Evolutionary conservation across 2,797 vertebrate species (phyloP), one percentile per base, ranked within the genome.

Genomic region (Phoxinus dragarum): DNA sequence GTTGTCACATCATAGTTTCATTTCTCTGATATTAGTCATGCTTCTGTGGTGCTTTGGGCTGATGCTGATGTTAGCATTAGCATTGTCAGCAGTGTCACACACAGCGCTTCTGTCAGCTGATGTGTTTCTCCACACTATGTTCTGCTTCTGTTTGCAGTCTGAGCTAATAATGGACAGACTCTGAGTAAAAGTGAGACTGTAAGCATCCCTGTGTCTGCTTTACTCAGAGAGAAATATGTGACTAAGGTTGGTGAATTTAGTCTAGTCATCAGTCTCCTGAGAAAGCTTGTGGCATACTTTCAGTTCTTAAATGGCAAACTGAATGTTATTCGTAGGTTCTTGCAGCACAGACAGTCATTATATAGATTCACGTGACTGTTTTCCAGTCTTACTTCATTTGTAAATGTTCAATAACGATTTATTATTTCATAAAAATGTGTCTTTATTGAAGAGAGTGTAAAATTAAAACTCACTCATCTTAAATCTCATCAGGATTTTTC

Each of bases 41-140:
- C 4, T 61, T 64, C 34, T 82, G 40, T 74, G 54, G 56, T 84
- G 61, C 67, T 84, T 56, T 68, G 11, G n/a, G 74, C 74, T 78
- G 49, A 78, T 47, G 9, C 74, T 78, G 49, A 78, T 47, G 9
- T 68, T 40, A 84, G 34, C n/a, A 11, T 56, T 59, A 54, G 31
- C 21, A 16, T 69, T 27, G 61, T 84, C 49, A 78, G 83, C 75
- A 71, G 38, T 31, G 44, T 42, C 47, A 54, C 31, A 1, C 47
- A n/a, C n/a, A n/a, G n/a, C 1, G 27, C 10, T 71, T 78, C 66
- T 71, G 66, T 84, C 83, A 84, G 75, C 83, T 56, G 73, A 68
- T 78, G 27, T 59, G n/a, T 71, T 61, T 82, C 38, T 3, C 49
- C 68, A 61, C 52, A 81, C 44, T 34, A 21, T 31, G 10, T 56